Conservation (phyloP, 2,888 invertebrate species). For the Metellina segmentata region DNA sequence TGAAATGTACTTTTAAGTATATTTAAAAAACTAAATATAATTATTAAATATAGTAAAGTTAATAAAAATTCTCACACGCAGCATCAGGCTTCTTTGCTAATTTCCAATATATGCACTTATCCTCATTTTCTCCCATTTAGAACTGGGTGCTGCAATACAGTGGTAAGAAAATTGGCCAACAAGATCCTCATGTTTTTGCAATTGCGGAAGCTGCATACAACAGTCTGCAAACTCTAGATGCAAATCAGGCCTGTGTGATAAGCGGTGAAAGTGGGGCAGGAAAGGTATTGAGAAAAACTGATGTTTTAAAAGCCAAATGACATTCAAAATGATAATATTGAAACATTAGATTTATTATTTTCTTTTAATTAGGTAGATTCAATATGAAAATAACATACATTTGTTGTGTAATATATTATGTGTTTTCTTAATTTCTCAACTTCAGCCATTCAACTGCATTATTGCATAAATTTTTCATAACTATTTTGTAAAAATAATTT, state of each 20-base stretch:
- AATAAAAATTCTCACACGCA: too few relatives aligned
- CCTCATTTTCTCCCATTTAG: constrained; percentile 83
- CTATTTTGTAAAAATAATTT: too few relatives aligned
- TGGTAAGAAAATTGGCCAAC: constrained; percentile 89
- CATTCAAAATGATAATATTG: too few relatives aligned
- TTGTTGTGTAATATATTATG: neutral
- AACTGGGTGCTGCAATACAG: constrained; percentile 91
- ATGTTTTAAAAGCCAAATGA: too few relatives aligned
- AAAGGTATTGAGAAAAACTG: constrained; percentile 82
- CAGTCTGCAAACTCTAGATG: constrained; percentile 84
- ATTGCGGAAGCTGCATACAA: constrained; percentile 93
- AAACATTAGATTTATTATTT: neutral
- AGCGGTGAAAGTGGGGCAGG: constrained; percentile 96
- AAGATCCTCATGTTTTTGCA: constrained; percentile 94
- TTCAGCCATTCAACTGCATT: neutral
- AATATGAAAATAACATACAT: too few relatives aligned
- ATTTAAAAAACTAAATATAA: too few relatives aligned
- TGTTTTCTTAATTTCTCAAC: neutral
- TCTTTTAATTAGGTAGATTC: neutral
- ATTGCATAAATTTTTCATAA: too few relatives aligned
- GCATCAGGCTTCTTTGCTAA: too few relatives aligned
- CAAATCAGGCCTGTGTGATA: constrained; percentile 92
- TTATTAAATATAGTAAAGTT: too few relatives aligned
- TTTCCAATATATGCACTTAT: neutral
- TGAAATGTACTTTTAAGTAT: too few relatives aligned